These are phyloP conservation scores for Smutsia gigantea DNA, from an alignment of 2,797 vertebrate genomes.

Conservation along the genomic window DNA sequence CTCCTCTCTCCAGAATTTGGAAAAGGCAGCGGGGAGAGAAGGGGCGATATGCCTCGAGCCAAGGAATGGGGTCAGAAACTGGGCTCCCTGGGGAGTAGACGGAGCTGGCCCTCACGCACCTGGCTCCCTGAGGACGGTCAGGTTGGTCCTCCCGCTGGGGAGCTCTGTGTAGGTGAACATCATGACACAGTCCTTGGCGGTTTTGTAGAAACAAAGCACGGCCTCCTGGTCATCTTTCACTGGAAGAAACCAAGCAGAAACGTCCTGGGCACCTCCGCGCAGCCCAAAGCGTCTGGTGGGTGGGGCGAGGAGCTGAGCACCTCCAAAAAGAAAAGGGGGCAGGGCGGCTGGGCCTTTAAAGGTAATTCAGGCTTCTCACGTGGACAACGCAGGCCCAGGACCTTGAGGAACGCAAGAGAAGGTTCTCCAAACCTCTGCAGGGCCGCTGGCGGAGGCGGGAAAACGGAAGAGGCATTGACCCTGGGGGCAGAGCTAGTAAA, in stretches of 20 bases:
- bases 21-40: background rate
- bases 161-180: slow-evolving; percentile 97
- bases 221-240: slow-evolving; percentile 90
- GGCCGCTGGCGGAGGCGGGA: background rate
- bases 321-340: background rate
- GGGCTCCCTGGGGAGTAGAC: rapidly evolving
- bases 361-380: background rate
- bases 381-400: background rate
- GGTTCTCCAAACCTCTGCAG: slow-evolving; percentile 75
- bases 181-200: slow-evolving; percentile 96
- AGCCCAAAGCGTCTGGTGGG: background rate
- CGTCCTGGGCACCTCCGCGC: background rate
- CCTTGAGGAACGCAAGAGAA: slow-evolving; percentile 87
- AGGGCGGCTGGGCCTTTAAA: background rate
- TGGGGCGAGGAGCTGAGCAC: rapidly evolving
- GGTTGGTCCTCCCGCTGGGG: slow-evolving; percentile 92
- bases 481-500: background rate
- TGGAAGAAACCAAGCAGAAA: slow-evolving; percentile 79
- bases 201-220: slow-evolving; percentile 94
- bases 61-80: background rate
- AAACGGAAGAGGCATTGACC: slow-evolving; percentile 65
- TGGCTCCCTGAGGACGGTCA: slow-evolving; percentile 95
- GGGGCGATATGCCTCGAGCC: rapidly evolving
- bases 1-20: background rate
- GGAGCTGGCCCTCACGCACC: slow-evolving; percentile 83